Conservation (phyloP, 2,797 vertebrate species). For the Trachurus trachurus region DNA sequence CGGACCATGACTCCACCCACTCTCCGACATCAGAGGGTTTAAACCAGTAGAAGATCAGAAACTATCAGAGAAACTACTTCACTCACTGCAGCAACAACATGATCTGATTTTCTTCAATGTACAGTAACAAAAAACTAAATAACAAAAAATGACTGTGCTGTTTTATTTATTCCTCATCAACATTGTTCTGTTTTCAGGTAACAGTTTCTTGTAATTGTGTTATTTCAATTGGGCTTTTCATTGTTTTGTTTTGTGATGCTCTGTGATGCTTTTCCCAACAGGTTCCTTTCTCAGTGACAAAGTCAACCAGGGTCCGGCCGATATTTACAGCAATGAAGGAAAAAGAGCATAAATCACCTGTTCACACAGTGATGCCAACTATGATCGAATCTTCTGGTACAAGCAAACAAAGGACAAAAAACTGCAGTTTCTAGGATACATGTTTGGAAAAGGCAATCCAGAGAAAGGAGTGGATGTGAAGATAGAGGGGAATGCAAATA, state of each 20-base stretch:
- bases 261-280: too few species aligned
- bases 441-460: too few species aligned
- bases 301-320: too few species aligned
- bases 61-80: neutral
- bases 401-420: slow-evolving; percentile 33
- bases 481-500: slow-evolving; percentile 26
- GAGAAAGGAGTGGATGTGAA: slow-evolving; percentile 14
- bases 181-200: neutral
- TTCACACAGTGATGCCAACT: neutral
- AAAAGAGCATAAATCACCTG: too few species aligned
- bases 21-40: neutral
- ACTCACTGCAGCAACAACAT: too few species aligned
- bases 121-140: neutral
- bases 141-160: slow-evolving; percentile 12
- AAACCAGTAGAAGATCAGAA: neutral
- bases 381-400: slow-evolving; percentile 65
- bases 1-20: slow-evolving; percentile 17
- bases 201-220: too few species aligned
- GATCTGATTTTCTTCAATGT: too few species aligned
- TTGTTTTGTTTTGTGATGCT: too few species aligned
- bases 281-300: neutral
- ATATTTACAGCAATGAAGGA: too few species aligned
- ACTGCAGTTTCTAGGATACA: slow-evolving; percentile 45
- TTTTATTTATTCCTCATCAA: too few species aligned
- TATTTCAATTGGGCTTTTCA: too few species aligned